Percentiles rank a stretch among this genome's conserved stretches.
phyloP scores from a whole-genome alignment of 2,797 vertebrate species.

The Chaenodraco wilsoni region DNA sequence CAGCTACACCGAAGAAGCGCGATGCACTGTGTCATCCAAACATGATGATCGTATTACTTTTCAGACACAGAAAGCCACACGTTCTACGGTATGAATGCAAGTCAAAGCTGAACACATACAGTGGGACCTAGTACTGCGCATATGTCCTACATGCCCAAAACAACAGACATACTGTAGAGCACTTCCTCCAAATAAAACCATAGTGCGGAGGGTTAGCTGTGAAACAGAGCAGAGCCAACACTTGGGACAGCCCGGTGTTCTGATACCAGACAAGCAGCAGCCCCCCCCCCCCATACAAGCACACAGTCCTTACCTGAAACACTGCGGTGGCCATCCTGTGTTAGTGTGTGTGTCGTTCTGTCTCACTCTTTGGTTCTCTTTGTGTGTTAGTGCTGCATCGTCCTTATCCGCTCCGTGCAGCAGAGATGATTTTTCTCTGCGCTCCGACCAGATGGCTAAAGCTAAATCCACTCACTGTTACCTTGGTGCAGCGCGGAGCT shows the following conservation, averaged over 20 bases:
- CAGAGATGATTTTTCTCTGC: constrained; percentile 53
- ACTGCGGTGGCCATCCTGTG: constrained; percentile 85
- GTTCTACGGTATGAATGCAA: not conserved
- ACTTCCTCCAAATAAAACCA: constrained; percentile 47
- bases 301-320: constrained; percentile 82
- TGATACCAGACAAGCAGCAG: constrained; percentile 45
- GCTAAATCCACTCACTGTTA: constrained; percentile 74
- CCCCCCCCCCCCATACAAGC: constrained; percentile 6
- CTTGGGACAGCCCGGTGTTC: constrained; percentile 35
- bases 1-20: not conserved
- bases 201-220: constrained; percentile 36
- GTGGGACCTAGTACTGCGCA: not conserved
- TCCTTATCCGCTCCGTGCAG: constrained; percentile 53
- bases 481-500: constrained; percentile 63
- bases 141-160: constrained; percentile 9
- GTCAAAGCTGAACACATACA: not conserved
- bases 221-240: constrained; percentile 23
- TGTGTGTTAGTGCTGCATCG: constrained; percentile 73
- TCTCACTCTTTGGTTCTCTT: constrained; percentile 44
- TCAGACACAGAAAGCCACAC: not conserved
- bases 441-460: constrained; percentile 60
- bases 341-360: constrained; percentile 17
- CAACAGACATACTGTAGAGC: constrained; percentile 36
- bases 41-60: constrained; percentile 2
- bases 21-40: not conserved